Evolutionary conservation across 2,888 invertebrate species (phyloP), one percentile per base, ranked within the genome.

Genomic region (Hesperia comma): DNA sequence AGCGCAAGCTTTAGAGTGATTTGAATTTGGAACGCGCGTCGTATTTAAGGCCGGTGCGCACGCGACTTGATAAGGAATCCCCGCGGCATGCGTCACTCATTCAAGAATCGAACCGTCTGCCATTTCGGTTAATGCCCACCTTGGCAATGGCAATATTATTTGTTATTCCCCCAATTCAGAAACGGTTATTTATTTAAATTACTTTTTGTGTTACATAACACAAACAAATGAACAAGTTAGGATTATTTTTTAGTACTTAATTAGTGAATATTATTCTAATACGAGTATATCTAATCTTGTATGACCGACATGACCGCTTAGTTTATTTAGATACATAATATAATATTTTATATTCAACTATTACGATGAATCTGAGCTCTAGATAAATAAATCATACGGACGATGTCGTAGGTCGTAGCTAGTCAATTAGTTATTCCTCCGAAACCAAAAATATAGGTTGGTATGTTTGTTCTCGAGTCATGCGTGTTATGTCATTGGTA

Each of bases 61-160:
- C 73, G 71, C 71, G 67, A 66, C 69, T 55, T 74, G 77, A 75
- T 79, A 72, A 75, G 77, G 79, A 77, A 74, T 77, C 79, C 81
- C 80, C 78, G 68, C 40, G 63, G 15, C 17, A 70, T 80, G 77
- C 75, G 77, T 82, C 81, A 81, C 61, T 71, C 78, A 77, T 77
- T 78, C 71, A 79, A 72, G 71, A 70, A 62, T 51, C 53, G 67
- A 69, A 64, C 41, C 41, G 63, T 43, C 69, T 58, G 66, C 68
- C 66, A 71, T 71, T 71, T 67, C 41, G 63, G 61, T 61, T 57
- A 12, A 46, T 60, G 32, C 17, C 26, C 40, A 17, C 10, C 32
- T 33, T 2, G 19, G 51, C 21, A 37, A 21, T 55, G 10, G 43
- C 32, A 46, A 37, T 19, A 37, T 37, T 37, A 12, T 53, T 68